Evolutionary conservation across 2,888 invertebrate genomes (phyloP).

Genomic region (Agrochola circellaris): DNA sequence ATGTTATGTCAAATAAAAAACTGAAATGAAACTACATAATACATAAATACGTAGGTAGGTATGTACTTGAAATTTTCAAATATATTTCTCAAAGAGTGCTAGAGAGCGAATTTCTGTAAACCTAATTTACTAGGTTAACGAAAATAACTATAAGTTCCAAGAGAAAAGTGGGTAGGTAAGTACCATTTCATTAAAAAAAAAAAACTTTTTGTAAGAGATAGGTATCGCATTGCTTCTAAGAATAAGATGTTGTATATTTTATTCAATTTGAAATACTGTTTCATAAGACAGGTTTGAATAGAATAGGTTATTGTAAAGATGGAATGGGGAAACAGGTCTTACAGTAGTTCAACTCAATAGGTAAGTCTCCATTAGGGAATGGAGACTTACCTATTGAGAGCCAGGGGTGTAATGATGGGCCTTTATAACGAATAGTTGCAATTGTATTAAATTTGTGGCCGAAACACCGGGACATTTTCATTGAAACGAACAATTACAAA

Average conservation of each 20-base stretch:
- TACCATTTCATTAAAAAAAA: neutral
- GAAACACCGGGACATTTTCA: no score
- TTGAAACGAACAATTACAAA: no score
- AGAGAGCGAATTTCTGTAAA: neutral
- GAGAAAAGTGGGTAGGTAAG: neutral
- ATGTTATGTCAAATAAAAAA: no score
- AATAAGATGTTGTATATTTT: neutral
- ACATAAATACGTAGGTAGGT: no score
- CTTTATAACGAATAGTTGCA: neutral
- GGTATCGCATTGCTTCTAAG: neutral
- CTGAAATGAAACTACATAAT: no score
- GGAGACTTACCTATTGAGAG: no score
- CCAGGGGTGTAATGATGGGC: neutral
- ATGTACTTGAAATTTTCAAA: no score
- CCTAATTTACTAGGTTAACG: neutral
- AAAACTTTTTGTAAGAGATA: neutral
- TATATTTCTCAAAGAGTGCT: neutral
- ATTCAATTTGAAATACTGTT: neutral
- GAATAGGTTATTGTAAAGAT: neutral
- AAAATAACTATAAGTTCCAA: neutral
- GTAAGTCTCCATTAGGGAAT: neutral
- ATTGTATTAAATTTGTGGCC: no score
- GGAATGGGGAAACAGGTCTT: neutral
- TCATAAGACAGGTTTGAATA: neutral
- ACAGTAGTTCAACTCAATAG: neutral